Percentiles rank a stretch among this genome's conserved stretches.
Evolutionary conservation across 1,140 invertebrate species (phyloP).

Genomic region (Leptoteleia sp.): DNA sequence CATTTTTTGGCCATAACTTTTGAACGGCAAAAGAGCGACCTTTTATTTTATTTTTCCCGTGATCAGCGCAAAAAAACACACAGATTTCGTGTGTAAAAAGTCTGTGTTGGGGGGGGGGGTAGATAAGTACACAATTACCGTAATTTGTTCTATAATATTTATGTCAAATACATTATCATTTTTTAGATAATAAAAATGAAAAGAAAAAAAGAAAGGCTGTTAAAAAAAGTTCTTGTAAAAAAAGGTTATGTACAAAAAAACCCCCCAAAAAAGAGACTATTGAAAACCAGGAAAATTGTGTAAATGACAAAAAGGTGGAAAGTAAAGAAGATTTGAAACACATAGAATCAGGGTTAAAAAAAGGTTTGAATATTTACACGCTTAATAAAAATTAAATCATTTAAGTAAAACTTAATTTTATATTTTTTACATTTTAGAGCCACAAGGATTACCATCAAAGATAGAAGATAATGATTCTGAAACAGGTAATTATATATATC

Average conservation of each 20-base stretch:
- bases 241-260: conserved; percentile 32
- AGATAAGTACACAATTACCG: not conserved
- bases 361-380: conserved; percentile 38
- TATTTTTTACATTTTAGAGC: conserved; percentile 82
- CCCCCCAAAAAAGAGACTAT: conserved; percentile 62
- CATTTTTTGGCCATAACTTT: too few relatives aligned
- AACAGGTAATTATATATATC: not conserved
- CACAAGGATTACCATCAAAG: not conserved
- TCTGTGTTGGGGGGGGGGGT: too few relatives aligned
- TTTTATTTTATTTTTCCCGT: too few relatives aligned
- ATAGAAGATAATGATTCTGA: conserved; percentile 2
- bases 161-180: not conserved
- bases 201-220: conserved; percentile 52
- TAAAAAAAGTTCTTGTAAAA: conserved; percentile 41
- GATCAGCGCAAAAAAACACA: too few relatives aligned
- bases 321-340: conserved; percentile 47
- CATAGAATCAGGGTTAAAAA: conserved; percentile 24
- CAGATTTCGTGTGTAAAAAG: too few relatives aligned
- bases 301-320: conserved; percentile 69
- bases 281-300: conserved; percentile 79
- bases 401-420: too few relatives aligned
- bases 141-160: too few relatives aligned
- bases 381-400: too few relatives aligned
- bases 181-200: conserved; percentile 68
- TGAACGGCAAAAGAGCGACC: too few relatives aligned